These are phyloP conservation scores for Platerodrilus igneus DNA, from an alignment of 2,888 invertebrate genomes.

Conservation along the genomic window DNA sequence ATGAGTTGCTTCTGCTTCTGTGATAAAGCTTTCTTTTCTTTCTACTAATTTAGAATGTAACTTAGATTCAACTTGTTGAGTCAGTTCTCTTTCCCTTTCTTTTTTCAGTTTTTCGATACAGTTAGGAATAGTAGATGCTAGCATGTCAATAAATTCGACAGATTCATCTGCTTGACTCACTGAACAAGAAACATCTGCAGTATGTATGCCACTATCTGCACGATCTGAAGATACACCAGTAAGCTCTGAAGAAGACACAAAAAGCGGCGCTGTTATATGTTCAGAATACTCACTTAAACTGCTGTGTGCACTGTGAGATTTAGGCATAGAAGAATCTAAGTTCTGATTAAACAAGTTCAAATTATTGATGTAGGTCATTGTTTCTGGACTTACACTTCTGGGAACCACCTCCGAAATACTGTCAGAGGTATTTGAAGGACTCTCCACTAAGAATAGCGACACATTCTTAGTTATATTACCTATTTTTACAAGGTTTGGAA, in stretches of 20 bases:
- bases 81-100: constrained; percentile 25
- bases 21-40: constrained; percentile 1
- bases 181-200: constrained; percentile 71
- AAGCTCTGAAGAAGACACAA: constrained; percentile 57
- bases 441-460: constrained; percentile 13
- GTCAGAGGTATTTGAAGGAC: constrained; percentile 28
- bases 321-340: constrained; percentile 41
- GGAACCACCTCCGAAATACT: constrained; percentile 32
- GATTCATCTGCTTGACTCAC: constrained; percentile 70
- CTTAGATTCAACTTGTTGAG: no score
- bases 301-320: constrained; percentile 54
- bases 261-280: no score
- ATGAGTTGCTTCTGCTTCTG: no score
- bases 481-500: constrained; percentile 28
- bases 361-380: constrained; percentile 48
- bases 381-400: constrained; percentile 55
- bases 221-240: constrained; percentile 58
- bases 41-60: neutral
- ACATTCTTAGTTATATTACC: constrained; percentile 27
- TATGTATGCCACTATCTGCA: constrained; percentile 76
- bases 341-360: constrained; percentile 46
- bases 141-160: constrained; percentile 50
- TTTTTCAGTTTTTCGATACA: constrained; percentile 38
- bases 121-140: constrained; percentile 36
- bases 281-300: constrained; percentile 47